Evolutionary conservation across 2,797 vertebrate genomes (phyloP).

Genomic region (Lagodon rhomboides): DNA sequence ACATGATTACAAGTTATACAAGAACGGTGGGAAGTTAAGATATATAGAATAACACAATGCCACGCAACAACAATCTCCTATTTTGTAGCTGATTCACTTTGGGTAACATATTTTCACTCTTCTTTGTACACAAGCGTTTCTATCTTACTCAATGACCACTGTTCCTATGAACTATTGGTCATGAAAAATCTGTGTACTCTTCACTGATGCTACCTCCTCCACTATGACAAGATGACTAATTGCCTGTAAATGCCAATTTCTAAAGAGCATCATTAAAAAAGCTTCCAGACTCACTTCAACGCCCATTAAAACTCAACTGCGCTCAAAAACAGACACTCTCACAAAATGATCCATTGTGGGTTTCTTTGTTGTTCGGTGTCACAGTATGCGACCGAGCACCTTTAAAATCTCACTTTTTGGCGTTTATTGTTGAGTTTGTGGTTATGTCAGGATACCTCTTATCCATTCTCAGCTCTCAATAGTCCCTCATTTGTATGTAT

Average conservation of each 20-base stretch:
- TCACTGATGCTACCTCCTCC: background rate
- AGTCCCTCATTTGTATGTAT: slow-evolving; percentile 2
- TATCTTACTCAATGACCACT: background rate
- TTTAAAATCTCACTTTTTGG: background rate
- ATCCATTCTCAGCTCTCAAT: slow-evolving; percentile 15
- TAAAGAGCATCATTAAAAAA: background rate
- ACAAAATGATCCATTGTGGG: background rate
- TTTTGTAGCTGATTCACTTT: too few relatives aligned
- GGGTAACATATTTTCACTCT: background rate
- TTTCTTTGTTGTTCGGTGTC: slow-evolving; percentile 8
- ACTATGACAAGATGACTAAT: background rate
- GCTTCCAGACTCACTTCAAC: background rate
- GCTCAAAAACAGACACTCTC: background rate
- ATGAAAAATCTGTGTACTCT: background rate
- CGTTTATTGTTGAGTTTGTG: background rate
- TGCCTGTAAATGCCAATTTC: background rate
- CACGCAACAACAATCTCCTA: background rate
- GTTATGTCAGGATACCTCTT: background rate
- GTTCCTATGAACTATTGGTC: background rate
- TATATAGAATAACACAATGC: background rate
- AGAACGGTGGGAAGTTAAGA: background rate
- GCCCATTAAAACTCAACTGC: background rate
- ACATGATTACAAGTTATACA: background rate
- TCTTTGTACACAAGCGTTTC: background rate
- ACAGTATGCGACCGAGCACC: background rate